A percentile compares a stretch with the other conserved stretches of the same genome.
Conservation (phyloP, 2,113 vertebrate species). For the Anhinga rufa region DNA sequence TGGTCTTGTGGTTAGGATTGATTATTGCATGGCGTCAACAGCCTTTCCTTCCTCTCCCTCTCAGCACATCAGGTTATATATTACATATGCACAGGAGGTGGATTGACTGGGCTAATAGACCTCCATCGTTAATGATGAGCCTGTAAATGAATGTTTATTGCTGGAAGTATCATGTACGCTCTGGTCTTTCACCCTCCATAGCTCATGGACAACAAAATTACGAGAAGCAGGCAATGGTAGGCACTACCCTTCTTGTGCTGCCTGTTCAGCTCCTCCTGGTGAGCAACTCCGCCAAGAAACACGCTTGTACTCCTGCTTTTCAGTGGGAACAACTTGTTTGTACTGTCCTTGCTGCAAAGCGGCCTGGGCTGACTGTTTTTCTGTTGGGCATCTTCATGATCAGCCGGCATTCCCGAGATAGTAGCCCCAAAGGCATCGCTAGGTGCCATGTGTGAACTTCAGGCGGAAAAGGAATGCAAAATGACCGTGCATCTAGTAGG, state of each 20-base stretch:
- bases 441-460: not conserved
- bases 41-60: not conserved
- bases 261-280: not conserved
- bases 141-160: not conserved
- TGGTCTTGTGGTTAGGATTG: not conserved
- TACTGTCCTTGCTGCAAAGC: not conserved
- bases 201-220: not conserved
- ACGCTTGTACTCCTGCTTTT: not conserved
- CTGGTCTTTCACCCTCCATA: not conserved
- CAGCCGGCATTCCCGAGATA: not conserved
- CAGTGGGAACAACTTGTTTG: not conserved
- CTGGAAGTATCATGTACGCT: not conserved
- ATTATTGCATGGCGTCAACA: not conserved
- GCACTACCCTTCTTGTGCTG: not conserved
- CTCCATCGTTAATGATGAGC: accelerated
- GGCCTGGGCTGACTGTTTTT: not conserved
- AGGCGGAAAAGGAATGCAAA: not conserved
- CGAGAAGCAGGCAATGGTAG: not conserved
- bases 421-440: not conserved
- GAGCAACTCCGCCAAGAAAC: not conserved
- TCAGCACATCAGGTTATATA: not conserved
- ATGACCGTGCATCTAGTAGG: not conserved
- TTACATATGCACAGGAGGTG: not conserved
- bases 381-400: not conserved
- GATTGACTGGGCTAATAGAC: not conserved